These are phyloP conservation scores for Perccottus glenii DNA, from an alignment of 2,113 vertebrate genomes.

Conservation along the genomic window DNA sequence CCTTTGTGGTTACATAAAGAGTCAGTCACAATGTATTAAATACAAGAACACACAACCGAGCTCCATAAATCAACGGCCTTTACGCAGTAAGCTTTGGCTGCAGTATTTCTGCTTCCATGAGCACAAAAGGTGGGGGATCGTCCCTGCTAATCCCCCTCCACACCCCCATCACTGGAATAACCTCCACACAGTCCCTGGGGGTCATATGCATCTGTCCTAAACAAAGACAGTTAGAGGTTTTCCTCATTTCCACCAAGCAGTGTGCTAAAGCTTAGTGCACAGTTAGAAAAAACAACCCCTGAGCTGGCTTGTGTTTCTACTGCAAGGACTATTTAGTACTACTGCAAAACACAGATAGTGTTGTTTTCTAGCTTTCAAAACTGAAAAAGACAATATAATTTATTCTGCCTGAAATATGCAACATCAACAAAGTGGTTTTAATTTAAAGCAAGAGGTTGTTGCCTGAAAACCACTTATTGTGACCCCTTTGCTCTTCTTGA, in stretches of 20 bases:
- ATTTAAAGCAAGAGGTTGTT: no score
- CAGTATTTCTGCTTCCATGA: slow-evolving; percentile 52
- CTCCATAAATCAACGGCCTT: slow-evolving; percentile 17
- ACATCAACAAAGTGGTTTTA: neutral
- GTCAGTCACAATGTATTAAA: neutral
- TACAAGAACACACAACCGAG: neutral
- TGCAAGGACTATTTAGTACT: no score
- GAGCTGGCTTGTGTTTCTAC: no score
- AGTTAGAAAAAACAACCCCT: no score
- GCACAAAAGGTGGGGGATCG: slow-evolving; percentile 12
- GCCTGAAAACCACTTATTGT: no score
- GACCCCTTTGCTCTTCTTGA: no score
- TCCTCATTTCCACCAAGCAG: no score
- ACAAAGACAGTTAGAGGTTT: neutral
- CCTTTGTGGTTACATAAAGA: neutral
- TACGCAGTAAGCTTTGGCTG: slow-evolving; percentile 30
- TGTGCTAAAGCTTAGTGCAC: no score
- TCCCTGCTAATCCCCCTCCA: neutral
- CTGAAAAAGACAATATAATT: no score
- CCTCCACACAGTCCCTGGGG: neutral
- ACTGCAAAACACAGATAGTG: no score
- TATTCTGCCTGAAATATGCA: neutral
- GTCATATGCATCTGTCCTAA: neutral
- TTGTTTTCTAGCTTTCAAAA: no score
- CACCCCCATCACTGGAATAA: slow-evolving; percentile 8